Evolutionary conservation across 2,888 invertebrate species (phyloP).

Genomic region (Rhingia campestris): DNA sequence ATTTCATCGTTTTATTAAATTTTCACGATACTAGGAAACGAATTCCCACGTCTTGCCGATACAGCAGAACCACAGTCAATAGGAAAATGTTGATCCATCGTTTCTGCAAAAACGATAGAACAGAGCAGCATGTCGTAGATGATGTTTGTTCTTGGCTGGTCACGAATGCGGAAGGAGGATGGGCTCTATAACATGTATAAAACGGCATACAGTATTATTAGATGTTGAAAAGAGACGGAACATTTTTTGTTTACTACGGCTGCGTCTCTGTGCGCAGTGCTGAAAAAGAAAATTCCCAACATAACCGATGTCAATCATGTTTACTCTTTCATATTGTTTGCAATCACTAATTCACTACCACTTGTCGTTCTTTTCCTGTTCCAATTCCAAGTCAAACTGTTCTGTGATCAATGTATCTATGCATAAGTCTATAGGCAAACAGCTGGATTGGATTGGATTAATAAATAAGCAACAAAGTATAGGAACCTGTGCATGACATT

Average conservation of each 20-base stretch:
- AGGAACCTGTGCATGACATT: too few relatives aligned
- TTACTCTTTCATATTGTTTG: too few relatives aligned
- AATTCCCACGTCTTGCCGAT: slow-evolving; percentile 9
- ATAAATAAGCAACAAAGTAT: too few relatives aligned
- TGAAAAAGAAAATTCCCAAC: too few relatives aligned
- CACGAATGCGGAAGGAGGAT: slow-evolving; percentile 16
- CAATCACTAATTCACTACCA: background rate
- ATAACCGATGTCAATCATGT: too few relatives aligned
- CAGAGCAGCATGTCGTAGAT: slow-evolving; percentile 41
- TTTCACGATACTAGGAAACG: slow-evolving; percentile 9
- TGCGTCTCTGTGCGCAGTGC: background rate
- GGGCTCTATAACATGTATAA: background rate
- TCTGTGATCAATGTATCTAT: too few relatives aligned
- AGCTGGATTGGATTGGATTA: too few relatives aligned
- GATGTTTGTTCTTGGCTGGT: slow-evolving; percentile 19
- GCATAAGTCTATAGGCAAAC: too few relatives aligned
- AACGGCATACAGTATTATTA: background rate
- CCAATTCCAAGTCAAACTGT: too few relatives aligned
- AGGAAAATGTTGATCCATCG: slow-evolving; percentile 56
- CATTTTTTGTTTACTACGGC: background rate
- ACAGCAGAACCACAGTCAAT: slow-evolving; percentile 49
- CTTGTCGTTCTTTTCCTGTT: background rate
- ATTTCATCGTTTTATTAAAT: slow-evolving; percentile 42
- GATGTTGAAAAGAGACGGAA: slow-evolving; percentile 14
- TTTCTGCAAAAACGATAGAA: slow-evolving; percentile 31